Conservation (phyloP, 2,888 invertebrate genomes). For the Stratiomys singularior region DNA sequence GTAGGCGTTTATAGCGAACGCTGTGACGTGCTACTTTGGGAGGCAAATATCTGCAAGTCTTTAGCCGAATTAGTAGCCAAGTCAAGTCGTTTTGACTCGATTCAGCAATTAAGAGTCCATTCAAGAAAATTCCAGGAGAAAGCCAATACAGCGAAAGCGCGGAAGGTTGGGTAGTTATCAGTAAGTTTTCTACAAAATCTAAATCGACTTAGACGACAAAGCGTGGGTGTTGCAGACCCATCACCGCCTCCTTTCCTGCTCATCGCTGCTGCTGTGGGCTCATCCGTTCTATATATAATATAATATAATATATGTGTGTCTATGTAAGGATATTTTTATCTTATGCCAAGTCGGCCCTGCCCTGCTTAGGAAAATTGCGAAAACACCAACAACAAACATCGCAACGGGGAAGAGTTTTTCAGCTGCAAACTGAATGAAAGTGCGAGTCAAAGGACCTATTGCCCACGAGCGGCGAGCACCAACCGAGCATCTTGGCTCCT, state of each 20-base stretch:
- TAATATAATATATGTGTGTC: neutral
- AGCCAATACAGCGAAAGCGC: neutral
- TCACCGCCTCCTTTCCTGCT: slow-evolving; percentile 16
- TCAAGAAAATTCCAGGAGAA: slow-evolving; percentile 18
- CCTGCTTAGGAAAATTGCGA: slow-evolving; percentile 23
- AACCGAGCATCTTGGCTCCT: slow-evolving; percentile 7
- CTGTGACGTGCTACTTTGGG: slow-evolving; percentile 2
- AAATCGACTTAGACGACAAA: slow-evolving; percentile 26
- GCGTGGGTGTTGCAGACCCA: slow-evolving; percentile 48
- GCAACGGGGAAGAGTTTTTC: slow-evolving; percentile 21
- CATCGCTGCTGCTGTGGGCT: neutral
- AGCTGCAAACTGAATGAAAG: slow-evolving; percentile 14
- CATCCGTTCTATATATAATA: neutral
- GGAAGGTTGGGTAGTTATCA: neutral
- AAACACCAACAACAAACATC: slow-evolving; percentile 35
- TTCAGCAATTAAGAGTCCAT: slow-evolving; percentile 37
- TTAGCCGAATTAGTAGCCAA: slow-evolving; percentile 5
- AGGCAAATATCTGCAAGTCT: slow-evolving; percentile 13
- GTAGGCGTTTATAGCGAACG: slow-evolving; percentile 20
- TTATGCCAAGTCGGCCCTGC: slow-evolving; percentile 32
- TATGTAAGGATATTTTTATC: slow-evolving; percentile 43
- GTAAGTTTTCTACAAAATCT: slow-evolving; percentile 3
- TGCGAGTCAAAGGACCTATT: slow-evolving; percentile 26
- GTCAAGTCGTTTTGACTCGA: neutral
- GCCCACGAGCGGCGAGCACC: neutral